Percentiles rank a stretch among this genome's conserved stretches.
Conservation (phyloP, 2,113 vertebrate genomes). For the Pristiophorus japonicus region DNA sequence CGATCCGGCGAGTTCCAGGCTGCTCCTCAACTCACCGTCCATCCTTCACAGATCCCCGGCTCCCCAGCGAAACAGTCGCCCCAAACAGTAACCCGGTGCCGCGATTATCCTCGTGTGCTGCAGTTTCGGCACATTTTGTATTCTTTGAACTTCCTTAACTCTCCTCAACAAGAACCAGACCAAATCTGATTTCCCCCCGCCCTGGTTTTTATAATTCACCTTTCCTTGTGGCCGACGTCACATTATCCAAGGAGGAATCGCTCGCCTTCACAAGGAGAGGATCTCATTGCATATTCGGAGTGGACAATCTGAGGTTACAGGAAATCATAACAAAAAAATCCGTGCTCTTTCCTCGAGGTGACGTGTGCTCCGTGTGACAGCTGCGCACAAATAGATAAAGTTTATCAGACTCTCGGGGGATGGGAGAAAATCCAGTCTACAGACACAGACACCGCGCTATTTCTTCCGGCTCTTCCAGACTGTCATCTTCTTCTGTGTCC, state of each 20-base stretch:
- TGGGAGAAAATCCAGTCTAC: conserved; percentile 35
- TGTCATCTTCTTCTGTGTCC: background rate
- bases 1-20: background rate
- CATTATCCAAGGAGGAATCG: background rate
- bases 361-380: conserved; percentile 52
- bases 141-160: background rate
- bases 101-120: background rate
- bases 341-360: conserved; percentile 45
- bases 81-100: background rate
- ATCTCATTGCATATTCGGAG: background rate
- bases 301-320: background rate
- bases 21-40: background rate
- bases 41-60: background rate
- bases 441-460: background rate
- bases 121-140: background rate
- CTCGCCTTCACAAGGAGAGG: background rate
- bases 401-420: conserved; percentile 42
- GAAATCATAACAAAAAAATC: conserved; percentile 42
- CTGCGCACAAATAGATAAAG: conserved; percentile 53
- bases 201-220: background rate
- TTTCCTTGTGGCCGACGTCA: background rate
- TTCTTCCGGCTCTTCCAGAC: background rate
- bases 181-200: background rate
- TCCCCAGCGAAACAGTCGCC: background rate
- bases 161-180: background rate